Conservation (phyloP, 2,888 invertebrate genomes). For the Chironomus tentans region DNA sequence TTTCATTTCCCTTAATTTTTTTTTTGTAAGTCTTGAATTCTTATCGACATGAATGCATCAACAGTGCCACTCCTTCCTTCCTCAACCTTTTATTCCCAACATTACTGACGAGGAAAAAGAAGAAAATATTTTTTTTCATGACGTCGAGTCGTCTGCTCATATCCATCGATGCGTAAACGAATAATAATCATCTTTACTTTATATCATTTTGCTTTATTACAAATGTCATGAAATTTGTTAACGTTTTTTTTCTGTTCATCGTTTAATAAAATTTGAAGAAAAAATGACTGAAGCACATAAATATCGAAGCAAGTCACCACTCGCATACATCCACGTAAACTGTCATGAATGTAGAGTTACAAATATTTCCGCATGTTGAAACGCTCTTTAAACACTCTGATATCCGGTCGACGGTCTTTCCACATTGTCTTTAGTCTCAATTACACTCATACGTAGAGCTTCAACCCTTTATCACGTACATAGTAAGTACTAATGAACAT, state of each 20-base stretch:
- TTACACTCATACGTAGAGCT: too few species aligned
- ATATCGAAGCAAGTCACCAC: neutral
- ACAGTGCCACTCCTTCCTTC: neutral
- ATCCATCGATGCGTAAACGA: conserved; percentile 17
- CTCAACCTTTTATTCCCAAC: neutral
- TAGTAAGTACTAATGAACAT: neutral
- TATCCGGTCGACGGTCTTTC: conserved; percentile 7
- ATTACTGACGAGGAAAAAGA: neutral
- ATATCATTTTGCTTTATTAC: conserved; percentile 5
- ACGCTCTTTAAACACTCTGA: neutral
- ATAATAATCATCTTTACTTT: conserved; percentile 23
- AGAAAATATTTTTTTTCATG: neutral
- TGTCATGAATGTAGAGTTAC: neutral
- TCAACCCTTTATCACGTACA: too few species aligned
- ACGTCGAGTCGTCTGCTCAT: conserved; percentile 13
- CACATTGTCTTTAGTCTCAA: too few species aligned
- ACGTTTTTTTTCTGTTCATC: neutral
- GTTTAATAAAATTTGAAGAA: neutral
- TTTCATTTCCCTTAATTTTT: too few species aligned
- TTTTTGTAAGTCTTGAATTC: too few species aligned
- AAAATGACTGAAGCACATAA: neutral
- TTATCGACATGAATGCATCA: conserved; percentile 14
- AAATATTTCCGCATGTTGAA: conserved; percentile 21
- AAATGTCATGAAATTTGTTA: conserved; percentile 15
- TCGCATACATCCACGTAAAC: neutral